Evolutionary conservation across 2,888 invertebrate species (phyloP), one percentile per base, ranked within the genome.

Genomic region (Saturnia pavonia): DNA sequence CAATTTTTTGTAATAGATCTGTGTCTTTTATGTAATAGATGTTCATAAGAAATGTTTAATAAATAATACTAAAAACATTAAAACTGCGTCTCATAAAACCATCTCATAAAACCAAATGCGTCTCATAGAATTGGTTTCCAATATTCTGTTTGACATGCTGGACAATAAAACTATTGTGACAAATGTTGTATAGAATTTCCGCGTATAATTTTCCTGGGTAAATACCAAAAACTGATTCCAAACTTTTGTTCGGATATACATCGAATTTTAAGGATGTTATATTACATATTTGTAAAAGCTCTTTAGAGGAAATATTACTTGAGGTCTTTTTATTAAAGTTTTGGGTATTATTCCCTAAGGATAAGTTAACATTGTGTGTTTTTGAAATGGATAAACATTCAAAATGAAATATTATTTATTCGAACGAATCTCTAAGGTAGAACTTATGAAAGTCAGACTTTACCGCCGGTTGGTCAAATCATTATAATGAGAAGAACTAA

Each of bases 121-220:
- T 22, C 54, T n/a, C 48, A n/a, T n/a, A n/a, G 34, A 25, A 67
- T 67, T 51, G 51, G 34, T 40, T n/a, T 68, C 34, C 54, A 68
- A 68, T 68, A 54, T 68, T 54, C 34, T 34, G 51, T 68, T 68
- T 68, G 68, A 68, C 68, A 68, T 68, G 14, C 22, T 54, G 51
- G 54, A 51, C 51, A 54, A 68, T 68, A 54, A 27, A 63, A 68
- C 68, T 54, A 68, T 68, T 48, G 68, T 68, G 63, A 22, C 19
- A 63, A 63, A 40, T 63, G 34, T 34, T 34, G 40, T 63, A 63
- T 40, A 51, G 51, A 54, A 68, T 54, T 67, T 67, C 25, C 34
- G 51, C 40, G 34, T 2, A 51, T 19, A 40, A 68, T 54, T 68
- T 54, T 51, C 48, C 27, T 40, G 16, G n/a, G 48, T 54, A 54